Conservation (phyloP, 2,113 vertebrate species). For the Tragelaphus strepsiceros region DNA sequence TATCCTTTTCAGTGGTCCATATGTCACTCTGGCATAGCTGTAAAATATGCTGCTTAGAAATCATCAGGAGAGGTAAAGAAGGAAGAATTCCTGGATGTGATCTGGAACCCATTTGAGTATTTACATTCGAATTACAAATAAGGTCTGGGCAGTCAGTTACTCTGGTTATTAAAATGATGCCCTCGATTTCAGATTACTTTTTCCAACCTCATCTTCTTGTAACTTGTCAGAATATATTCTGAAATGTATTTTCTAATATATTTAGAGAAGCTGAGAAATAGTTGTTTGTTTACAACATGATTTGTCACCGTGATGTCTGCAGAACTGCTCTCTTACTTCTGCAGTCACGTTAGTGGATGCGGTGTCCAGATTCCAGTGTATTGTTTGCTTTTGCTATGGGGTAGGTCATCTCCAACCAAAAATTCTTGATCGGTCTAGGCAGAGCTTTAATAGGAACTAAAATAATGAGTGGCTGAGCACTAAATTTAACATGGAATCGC, state of each 20-base stretch:
- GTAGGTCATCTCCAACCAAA: not conserved
- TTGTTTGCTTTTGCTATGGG: not conserved
- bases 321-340: not conserved
- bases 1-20: not conserved
- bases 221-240: not conserved
- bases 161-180: not conserved
- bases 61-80: not conserved
- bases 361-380: not conserved
- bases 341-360: not conserved
- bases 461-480: not conserved
- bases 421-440: not conserved
- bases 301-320: not conserved
- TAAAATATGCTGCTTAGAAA: not conserved
- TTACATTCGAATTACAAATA: not conserved
- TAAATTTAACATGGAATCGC: not conserved
- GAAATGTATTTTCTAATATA: not conserved
- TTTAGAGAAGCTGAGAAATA: not conserved
- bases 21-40: not conserved
- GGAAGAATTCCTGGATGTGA: not conserved
- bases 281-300: not conserved
- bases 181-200: not conserved
- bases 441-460: not conserved
- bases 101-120: not conserved
- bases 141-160: not conserved
- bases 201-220: not conserved